Percentiles rank a stretch among this genome's conserved stretches.
phyloP scores from a whole-genome alignment of 2,797 vertebrate genomes.

The Squalus acanthias region DNA sequence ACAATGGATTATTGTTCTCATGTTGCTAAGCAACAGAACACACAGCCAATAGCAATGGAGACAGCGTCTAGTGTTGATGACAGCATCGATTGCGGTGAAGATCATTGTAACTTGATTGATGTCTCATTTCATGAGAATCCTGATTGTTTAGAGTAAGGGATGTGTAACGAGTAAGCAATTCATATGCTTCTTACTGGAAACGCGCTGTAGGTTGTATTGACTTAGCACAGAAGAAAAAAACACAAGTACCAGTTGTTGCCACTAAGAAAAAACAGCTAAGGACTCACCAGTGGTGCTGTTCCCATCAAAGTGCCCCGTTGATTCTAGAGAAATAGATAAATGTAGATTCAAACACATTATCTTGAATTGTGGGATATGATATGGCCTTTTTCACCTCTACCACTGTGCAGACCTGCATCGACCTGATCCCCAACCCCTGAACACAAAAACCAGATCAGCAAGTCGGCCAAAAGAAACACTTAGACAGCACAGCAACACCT shows the following conservation, averaged over 20 bases:
- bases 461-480: neutral
- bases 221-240: neutral
- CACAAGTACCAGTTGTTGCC: neutral
- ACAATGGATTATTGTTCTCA: neutral
- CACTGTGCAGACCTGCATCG: neutral
- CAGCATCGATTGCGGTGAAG: neutral
- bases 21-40: neutral
- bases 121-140: neutral
- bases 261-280: neutral
- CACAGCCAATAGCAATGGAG: neutral
- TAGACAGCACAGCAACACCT: neutral
- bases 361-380: too few relatives aligned
- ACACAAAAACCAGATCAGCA: neutral
- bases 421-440: neutral
- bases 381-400: neutral
- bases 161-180: neutral
- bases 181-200: too few relatives aligned
- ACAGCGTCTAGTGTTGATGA: too few relatives aligned
- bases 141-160: neutral
- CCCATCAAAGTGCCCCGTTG: neutral
- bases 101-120: neutral
- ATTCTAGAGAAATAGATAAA: neutral
- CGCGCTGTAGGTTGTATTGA: neutral
- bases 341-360: neutral
- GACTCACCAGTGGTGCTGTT: neutral